Conservation (phyloP, 2,113 vertebrate genomes). For the Cryptotis parvus region DNA sequence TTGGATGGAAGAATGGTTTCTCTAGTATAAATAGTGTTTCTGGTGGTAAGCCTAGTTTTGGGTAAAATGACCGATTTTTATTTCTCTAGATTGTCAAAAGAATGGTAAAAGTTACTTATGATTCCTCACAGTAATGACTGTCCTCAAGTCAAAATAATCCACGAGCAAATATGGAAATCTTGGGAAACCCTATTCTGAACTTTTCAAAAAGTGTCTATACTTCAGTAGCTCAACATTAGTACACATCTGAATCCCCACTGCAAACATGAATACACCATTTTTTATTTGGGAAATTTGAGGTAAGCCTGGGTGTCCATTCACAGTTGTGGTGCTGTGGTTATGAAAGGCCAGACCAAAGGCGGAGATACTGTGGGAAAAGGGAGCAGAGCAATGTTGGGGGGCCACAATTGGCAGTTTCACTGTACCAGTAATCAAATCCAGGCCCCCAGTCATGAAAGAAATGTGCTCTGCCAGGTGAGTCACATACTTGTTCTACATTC, state of each 20-base stretch:
- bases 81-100: not conserved
- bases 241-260: no score
- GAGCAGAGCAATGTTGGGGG: no score
- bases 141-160: not conserved
- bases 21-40: not conserved
- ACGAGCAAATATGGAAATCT: not conserved
- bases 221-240: not conserved
- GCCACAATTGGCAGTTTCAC: no score
- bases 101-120: not conserved
- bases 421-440: no score
- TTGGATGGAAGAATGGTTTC: no score
- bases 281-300: not conserved
- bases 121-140: not conserved
- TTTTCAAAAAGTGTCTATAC: no score
- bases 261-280: not conserved
- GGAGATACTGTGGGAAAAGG: no score
- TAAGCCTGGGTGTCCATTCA: not conserved
- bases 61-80: not conserved
- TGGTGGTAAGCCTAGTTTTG: not conserved
- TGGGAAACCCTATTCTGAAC: not conserved
- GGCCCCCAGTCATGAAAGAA: not conserved
- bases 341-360: no score
- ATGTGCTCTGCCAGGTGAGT: not conserved
- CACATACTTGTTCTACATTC: no score
- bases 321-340: no score